Percentiles rank a stretch among this genome's conserved stretches.
Evolutionary conservation across 2,113 vertebrate genomes (phyloP).

Genomic region (Raja brachyura): DNA sequence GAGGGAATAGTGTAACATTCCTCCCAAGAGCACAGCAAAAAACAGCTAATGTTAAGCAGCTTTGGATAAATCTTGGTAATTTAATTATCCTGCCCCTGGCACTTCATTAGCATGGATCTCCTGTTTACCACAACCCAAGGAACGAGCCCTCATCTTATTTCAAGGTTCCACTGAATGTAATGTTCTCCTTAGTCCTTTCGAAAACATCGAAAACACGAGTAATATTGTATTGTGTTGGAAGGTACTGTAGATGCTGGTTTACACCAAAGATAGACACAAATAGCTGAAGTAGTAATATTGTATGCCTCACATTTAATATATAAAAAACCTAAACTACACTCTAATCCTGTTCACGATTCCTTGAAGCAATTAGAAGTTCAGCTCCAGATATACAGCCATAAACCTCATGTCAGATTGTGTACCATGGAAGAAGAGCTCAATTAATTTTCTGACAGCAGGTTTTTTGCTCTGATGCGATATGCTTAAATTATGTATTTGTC

Average conservation of each 20-base stretch:
- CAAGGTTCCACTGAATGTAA: conserved; percentile 19
- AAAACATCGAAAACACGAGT: conserved; percentile 27
- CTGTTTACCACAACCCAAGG: conserved; percentile 20
- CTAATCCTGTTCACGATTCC: conserved; percentile 20
- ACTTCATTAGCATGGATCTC: conserved; percentile 53
- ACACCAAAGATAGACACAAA: no score
- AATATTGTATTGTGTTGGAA: no score
- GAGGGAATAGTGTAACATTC: conserved; percentile 33
- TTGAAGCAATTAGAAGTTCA: conserved; percentile 7
- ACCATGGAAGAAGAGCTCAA: neutral
- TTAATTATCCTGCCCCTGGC: conserved; percentile 58
- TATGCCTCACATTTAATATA: conserved; percentile 1
- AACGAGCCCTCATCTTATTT: conserved; percentile 21
- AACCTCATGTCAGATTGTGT: neutral
- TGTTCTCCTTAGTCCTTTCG: neutral
- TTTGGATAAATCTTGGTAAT: conserved; percentile 59
- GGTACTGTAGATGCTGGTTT: no score
- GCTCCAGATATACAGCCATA: neutral
- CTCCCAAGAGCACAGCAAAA: conserved; percentile 44
- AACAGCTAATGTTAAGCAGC: conserved; percentile 54
- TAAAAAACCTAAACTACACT: conserved; percentile 1
- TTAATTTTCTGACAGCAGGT: conserved; percentile 6
- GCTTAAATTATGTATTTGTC: neutral
- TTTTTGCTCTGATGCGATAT: neutral
- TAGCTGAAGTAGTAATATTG: neutral